Percentiles rank a stretch among this genome's conserved stretches.
Conservation (phyloP, 2,113 vertebrate species). For the Rafetus swinhoei region DNA sequence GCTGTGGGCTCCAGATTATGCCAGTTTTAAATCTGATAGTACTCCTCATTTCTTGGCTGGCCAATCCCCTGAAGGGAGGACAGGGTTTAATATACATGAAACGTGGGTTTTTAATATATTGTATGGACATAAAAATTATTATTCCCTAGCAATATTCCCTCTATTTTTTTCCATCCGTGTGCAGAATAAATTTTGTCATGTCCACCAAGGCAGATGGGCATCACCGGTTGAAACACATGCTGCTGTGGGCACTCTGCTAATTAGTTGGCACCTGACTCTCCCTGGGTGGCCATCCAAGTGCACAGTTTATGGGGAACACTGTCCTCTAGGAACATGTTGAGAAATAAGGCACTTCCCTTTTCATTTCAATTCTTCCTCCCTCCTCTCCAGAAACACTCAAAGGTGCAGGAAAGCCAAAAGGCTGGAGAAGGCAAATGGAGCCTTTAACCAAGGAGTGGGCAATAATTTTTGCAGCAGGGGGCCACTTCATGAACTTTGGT, state of each 20-base stretch:
- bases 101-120: background rate
- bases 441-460: background rate
- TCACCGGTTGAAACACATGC: too few species aligned
- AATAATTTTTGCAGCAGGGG: too few species aligned
- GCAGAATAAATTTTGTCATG: too few species aligned
- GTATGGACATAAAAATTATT: background rate
- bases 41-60: background rate
- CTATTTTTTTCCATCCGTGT: too few species aligned
- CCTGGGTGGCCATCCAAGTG: too few species aligned
- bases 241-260: too few species aligned
- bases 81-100: background rate
- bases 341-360: background rate
- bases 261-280: too few species aligned
- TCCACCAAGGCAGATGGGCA: too few species aligned
- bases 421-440: background rate
- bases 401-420: background rate
- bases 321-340: background rate
- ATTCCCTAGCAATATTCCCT: background rate
- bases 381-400: background rate
- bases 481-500: too few species aligned
- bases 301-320: too few species aligned
- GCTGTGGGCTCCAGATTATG: background rate
- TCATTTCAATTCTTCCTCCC: background rate
- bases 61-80: background rate
- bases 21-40: background rate